Percentiles rank a stretch among this genome's conserved stretches.
These are phyloP conservation scores for Solenodon paradoxus DNA, from an alignment of 2,113 vertebrate species.

Conservation along the genomic window DNA sequence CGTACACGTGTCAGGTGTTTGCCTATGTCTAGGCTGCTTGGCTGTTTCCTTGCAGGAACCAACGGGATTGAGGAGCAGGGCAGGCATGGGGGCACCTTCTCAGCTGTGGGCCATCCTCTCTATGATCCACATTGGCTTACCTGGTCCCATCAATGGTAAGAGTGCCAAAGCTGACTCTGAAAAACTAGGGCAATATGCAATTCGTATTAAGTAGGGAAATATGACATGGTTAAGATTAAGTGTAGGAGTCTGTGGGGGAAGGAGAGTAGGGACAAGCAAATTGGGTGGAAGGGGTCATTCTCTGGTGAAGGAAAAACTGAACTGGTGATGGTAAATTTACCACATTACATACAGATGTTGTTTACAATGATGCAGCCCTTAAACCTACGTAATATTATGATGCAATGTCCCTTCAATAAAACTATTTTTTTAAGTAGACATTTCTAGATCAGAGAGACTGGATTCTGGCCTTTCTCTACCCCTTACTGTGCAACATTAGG, in stretches of 20 bases:
- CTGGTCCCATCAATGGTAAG: neutral
- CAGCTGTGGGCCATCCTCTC: accelerated
- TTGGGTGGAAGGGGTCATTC: too few species aligned
- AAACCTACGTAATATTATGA: too few species aligned
- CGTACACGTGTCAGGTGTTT: accelerated
- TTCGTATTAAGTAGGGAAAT: neutral
- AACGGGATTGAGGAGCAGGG: neutral
- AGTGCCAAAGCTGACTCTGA: too few species aligned
- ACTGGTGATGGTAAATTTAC: too few species aligned
- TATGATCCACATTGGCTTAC: neutral
- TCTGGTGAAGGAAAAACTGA: too few species aligned
- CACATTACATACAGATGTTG: too few species aligned
- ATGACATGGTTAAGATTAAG: too few species aligned
- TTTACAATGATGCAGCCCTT: too few species aligned
- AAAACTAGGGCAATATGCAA: neutral
- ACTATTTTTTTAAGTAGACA: too few species aligned
- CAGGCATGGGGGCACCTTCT: neutral
- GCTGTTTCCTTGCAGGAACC: neutral
- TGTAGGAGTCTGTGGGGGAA: too few species aligned
- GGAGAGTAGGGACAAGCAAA: too few species aligned
- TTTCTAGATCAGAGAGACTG: neutral
- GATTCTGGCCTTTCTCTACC: neutral
- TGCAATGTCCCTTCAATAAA: too few species aligned
- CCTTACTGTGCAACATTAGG: neutral
- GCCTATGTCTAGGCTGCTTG: neutral